phyloP scores from a whole-genome alignment of 2,113 vertebrate genomes.

The Brachyistius frenatus region DNA sequence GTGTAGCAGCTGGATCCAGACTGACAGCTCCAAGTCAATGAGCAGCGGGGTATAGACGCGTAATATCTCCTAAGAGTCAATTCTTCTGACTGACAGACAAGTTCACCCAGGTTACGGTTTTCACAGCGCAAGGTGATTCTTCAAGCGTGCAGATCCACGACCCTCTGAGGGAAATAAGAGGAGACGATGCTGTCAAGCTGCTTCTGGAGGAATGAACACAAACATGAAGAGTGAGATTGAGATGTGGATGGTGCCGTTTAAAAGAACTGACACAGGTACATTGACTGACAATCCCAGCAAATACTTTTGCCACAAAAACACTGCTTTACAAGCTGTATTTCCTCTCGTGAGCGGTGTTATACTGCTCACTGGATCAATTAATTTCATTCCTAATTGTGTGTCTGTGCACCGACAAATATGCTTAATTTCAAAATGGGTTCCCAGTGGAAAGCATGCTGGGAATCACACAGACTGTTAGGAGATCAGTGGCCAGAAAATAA shows the following conservation, averaged over 20 bases:
- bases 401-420: conserved; percentile 19
- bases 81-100: conserved; percentile 82
- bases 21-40: conserved; percentile 77
- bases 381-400: conserved; percentile 50
- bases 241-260: conserved; percentile 40
- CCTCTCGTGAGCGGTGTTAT: conserved; percentile 41
- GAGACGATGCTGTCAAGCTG: conserved; percentile 67
- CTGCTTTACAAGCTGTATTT: conserved; percentile 26
- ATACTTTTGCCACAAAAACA: conserved; percentile 28
- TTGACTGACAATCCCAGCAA: conserved; percentile 49
- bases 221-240: conserved; percentile 59
- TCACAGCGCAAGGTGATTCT: conserved; percentile 62
- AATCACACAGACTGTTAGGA: conserved; percentile 17
- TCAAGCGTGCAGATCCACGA: conserved; percentile 66
- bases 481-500: conserved; percentile 8
- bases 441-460: conserved; percentile 3
- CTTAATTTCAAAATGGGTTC: conserved; percentile 9
- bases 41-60: conserved; percentile 79
- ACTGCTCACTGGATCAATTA: conserved; percentile 54
- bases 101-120: conserved; percentile 74
- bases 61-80: conserved; percentile 80
- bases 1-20: conserved; percentile 66
- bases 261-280: conserved; percentile 27
- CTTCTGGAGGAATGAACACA: conserved; percentile 63
- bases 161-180: conserved; percentile 65